These are phyloP conservation scores for Latheticus oryzae DNA, from an alignment of 2,888 invertebrate species.

Conservation along the genomic window DNA sequence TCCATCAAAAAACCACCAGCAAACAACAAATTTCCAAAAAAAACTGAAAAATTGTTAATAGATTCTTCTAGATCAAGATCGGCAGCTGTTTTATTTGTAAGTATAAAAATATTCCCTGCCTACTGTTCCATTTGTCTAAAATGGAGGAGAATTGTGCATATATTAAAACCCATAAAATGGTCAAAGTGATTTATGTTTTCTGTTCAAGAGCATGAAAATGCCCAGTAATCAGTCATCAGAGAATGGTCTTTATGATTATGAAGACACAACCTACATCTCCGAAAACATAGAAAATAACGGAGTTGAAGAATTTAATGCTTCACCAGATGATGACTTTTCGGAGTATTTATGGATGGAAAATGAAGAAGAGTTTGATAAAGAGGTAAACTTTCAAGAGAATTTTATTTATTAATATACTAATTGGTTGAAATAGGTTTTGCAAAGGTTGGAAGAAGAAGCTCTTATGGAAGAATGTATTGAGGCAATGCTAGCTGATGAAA, in stretches of 20 bases:
- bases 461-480: constrained; percentile 89
- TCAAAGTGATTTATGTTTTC: constrained; percentile 8
- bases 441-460: constrained; percentile 87
- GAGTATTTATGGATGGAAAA: constrained; percentile 97
- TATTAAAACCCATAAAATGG: constrained; percentile 16
- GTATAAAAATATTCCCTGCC: constrained; percentile 14
- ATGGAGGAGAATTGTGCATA: constrained; percentile 50
- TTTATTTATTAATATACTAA: not conserved
- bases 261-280: constrained; percentile 55
- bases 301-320: constrained; percentile 63
- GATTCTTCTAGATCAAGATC: too few species aligned
- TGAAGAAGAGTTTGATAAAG: constrained; percentile 92
- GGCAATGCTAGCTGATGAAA: constrained; percentile 83
- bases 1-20: too few species aligned
- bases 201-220: constrained; percentile 59
- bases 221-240: constrained; percentile 57
- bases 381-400: constrained; percentile 69
- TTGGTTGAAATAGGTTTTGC: constrained; percentile 74
- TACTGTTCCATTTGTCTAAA: constrained; percentile 49
- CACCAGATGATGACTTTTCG: constrained; percentile 80
- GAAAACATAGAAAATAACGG: constrained; percentile 57
- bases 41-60: too few species aligned
- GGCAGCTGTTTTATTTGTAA: constrained; percentile 33
- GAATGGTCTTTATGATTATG: constrained; percentile 59
- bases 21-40: too few species aligned